phyloP scores from a whole-genome alignment of 2,797 vertebrate genomes.

The Centroberyx gerrardi region DNA sequence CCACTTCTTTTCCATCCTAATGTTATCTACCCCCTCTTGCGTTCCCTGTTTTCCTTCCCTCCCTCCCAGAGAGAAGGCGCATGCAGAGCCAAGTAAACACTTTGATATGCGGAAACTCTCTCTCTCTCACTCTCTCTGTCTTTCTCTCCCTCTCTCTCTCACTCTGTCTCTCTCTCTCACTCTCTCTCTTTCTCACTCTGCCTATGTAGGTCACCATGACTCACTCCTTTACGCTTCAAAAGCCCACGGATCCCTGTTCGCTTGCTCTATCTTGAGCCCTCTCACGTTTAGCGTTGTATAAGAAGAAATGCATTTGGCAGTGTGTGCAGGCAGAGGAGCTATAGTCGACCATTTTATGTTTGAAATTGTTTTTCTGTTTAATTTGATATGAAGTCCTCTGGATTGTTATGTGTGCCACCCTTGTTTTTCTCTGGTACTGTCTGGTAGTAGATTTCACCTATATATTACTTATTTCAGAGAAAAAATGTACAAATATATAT shows the following conservation, averaged over 20 bases:
- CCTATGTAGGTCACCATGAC: constrained; percentile 90
- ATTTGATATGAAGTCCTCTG: not conserved
- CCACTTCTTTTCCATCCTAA: constrained; percentile 67
- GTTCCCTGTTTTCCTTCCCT: constrained; percentile 58
- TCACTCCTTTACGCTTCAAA: constrained; percentile 86
- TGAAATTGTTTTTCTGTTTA: constrained; percentile 26
- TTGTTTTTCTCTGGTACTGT: not conserved
- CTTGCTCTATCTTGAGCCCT: constrained; percentile 79
- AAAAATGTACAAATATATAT: not conserved
- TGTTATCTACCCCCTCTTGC: constrained; percentile 59
- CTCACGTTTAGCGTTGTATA: constrained; percentile 78
- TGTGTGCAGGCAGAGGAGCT: constrained; percentile 38
- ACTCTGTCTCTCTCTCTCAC: constrained; percentile 54
- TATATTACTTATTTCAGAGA: not conserved
- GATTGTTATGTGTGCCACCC: not conserved
- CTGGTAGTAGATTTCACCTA: constrained; percentile 1
- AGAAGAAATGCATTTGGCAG: constrained; percentile 64
- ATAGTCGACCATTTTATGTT: constrained; percentile 49
- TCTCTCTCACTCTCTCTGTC: not conserved
- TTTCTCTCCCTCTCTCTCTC: constrained; percentile 63
- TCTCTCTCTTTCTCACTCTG: constrained; percentile 60
- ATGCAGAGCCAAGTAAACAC: constrained; percentile 84
- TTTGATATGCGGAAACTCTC: constrained; percentile 83
- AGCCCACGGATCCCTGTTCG: constrained; percentile 76
- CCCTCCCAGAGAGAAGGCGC: constrained; percentile 68